phyloP scores from a whole-genome alignment of 2,888 invertebrate species.

The Acanthosepion esculentum region DNA sequence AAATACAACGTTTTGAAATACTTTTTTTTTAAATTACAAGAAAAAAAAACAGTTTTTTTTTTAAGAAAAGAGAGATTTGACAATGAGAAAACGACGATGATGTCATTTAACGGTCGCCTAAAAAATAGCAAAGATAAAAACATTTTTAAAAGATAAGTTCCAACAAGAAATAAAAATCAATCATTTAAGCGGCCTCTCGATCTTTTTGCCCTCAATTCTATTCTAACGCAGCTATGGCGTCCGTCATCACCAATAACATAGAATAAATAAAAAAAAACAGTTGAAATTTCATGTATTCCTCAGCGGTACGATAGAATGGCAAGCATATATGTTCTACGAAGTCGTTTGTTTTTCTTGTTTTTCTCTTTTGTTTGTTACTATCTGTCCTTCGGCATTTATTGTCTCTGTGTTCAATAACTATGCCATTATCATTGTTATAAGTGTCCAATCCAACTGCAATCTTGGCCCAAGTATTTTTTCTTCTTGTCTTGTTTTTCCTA shows the following conservation, averaged over 20 bases:
- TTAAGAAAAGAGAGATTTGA: no score
- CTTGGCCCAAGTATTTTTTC: background rate
- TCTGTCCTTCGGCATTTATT: background rate
- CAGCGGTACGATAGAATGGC: background rate
- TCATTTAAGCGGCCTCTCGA: background rate
- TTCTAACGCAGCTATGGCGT: background rate
- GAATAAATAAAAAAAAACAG: background rate
- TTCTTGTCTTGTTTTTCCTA: no score
- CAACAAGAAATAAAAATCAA: background rate
- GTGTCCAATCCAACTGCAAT: background rate
- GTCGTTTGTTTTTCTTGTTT: background rate
- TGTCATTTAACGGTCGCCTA: no score
- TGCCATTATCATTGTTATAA: background rate
- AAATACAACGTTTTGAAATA: no score
- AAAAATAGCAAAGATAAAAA: background rate
- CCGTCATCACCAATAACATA: background rate
- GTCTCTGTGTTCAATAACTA: slow-evolving; percentile 5
- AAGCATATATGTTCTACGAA: background rate
- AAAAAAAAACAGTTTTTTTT: no score
- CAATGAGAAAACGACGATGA: no score
- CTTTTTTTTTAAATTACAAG: no score
- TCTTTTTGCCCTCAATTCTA: background rate
- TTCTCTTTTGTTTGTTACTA: background rate
- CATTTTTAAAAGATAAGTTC: background rate
- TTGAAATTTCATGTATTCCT: background rate